Evolutionary conservation across 2,113 vertebrate species (phyloP).

Genomic region (Elachura formosa): DNA sequence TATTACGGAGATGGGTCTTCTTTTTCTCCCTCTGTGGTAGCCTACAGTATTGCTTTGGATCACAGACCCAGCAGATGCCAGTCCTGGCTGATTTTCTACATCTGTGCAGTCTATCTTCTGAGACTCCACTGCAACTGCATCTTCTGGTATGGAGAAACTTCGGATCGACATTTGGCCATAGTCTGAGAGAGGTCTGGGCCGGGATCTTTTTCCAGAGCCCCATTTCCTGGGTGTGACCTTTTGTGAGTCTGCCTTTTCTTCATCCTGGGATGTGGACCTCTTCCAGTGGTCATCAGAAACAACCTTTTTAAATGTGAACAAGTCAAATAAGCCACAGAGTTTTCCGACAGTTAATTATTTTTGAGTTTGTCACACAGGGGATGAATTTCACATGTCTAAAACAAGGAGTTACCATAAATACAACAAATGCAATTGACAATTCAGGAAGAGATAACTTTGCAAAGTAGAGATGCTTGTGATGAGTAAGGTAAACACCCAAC

Average conservation of each 20-base stretch:
- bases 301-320: constrained; percentile 81
- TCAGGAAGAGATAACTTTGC: background rate
- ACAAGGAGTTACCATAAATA: background rate
- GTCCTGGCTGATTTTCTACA: constrained; percentile 27
- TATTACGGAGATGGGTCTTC: constrained; percentile 86
- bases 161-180: constrained; percentile 82
- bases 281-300: constrained; percentile 72
- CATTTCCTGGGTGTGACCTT: constrained; percentile 68
- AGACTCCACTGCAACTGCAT: constrained; percentile 68
- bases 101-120: constrained; percentile 35
- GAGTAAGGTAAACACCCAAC: background rate
- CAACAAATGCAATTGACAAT: background rate
- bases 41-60: constrained; percentile 32
- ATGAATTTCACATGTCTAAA: background rate
- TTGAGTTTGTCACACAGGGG: background rate
- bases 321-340: constrained; percentile 64
- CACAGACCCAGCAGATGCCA: background rate
- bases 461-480: background rate
- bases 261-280: constrained; percentile 64
- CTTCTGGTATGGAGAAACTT: constrained; percentile 88
- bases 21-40: constrained; percentile 65
- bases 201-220: constrained; percentile 73
- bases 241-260: constrained; percentile 66
- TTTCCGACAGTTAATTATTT: background rate
- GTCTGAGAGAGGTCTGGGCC: constrained; percentile 90